phyloP scores from a whole-genome alignment of 2,797 vertebrate genomes.

The Hapalemur alaotrensis region DNA sequence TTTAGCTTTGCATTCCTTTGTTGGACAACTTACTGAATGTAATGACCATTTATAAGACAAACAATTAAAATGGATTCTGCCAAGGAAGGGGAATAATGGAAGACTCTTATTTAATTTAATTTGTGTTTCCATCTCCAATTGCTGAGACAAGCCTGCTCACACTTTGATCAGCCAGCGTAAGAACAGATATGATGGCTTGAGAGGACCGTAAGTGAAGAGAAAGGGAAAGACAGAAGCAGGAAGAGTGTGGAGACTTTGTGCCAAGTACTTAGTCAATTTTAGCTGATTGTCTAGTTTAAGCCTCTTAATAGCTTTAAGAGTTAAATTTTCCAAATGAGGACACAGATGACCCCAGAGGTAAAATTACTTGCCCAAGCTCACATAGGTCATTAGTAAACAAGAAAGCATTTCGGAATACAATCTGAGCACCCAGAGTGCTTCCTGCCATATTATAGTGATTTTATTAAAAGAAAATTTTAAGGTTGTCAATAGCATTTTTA shows the following conservation, averaged over 20 bases:
- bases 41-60: slow-evolving; percentile 15
- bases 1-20: background rate
- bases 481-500: background rate
- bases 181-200: background rate
- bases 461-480: background rate
- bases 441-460: background rate
- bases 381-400: background rate
- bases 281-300: background rate
- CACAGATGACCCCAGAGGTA: background rate
- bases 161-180: background rate
- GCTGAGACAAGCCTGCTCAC: background rate
- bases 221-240: background rate
- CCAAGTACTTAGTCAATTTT: background rate
- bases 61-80: background rate
- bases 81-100: background rate
- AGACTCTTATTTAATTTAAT: background rate
- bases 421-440: background rate
- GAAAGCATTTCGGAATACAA: background rate
- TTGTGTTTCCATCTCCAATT: background rate
- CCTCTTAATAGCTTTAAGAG: background rate
- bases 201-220: background rate
- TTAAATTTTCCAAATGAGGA: background rate
- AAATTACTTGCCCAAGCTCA: background rate
- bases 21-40: background rate
- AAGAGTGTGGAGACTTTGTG: background rate